Evolutionary conservation across 2,113 vertebrate species (phyloP).

Genomic region (Scomber japonicus): DNA sequence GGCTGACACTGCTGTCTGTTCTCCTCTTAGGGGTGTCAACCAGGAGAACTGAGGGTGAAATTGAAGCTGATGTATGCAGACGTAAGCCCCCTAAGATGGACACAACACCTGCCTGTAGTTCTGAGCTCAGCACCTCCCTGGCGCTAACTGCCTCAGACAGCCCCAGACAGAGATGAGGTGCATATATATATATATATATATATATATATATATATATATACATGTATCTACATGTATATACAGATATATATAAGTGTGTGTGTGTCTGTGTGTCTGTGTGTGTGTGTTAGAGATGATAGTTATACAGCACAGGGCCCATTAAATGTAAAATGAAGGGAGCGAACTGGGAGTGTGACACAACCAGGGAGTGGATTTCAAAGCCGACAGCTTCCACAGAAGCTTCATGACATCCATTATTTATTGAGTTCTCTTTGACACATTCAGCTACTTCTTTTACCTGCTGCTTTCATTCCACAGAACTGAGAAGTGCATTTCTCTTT

Average conservation of each 20-base stretch:
- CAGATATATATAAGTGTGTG: neutral
- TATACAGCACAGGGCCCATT: constrained; percentile 53
- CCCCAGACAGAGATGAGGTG: constrained; percentile 17
- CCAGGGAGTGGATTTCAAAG: constrained; percentile 75
- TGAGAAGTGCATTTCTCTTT: constrained; percentile 9
- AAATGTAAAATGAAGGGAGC: constrained; percentile 70
- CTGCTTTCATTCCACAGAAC: constrained; percentile 35
- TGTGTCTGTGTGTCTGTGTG: constrained; percentile 30
- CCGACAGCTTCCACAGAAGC: constrained; percentile 64
- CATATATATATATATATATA: too few relatives aligned
- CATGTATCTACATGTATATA: too few relatives aligned
- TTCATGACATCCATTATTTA: constrained; percentile 78
- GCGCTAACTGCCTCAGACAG: constrained; percentile 62
- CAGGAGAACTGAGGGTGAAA: constrained; percentile 46
- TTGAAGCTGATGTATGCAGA: constrained; percentile 74
- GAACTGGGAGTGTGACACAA: constrained; percentile 66
- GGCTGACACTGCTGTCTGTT: constrained; percentile 24
- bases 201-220: too few relatives aligned
- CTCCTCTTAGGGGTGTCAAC: constrained; percentile 29
- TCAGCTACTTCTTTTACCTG: constrained; percentile 61
- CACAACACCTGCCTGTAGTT: constrained; percentile 63
- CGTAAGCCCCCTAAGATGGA: constrained; percentile 56
- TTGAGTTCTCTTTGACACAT: constrained; percentile 66
- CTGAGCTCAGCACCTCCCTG: constrained; percentile 53
- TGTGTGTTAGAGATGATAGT: constrained; percentile 35